Evolutionary conservation across 2,888 invertebrate genomes (phyloP).

Genomic region (Agriopis leucophaearia): DNA sequence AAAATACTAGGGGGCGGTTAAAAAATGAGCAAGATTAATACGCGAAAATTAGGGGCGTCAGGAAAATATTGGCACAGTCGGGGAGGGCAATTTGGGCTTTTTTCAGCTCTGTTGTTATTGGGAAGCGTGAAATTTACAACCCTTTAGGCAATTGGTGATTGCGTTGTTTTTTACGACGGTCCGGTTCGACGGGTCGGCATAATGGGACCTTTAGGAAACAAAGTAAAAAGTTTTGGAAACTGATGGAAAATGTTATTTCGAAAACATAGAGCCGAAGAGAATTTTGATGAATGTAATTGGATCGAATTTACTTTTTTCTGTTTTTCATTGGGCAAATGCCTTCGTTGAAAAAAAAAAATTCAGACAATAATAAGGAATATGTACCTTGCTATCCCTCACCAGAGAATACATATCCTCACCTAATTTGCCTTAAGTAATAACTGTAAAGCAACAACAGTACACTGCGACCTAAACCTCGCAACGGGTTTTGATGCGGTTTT

Average conservation of each 20-base stretch:
- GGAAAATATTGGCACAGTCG: slow-evolving; percentile 46
- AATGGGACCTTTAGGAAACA: slow-evolving; percentile 13
- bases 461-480: no score
- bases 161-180: slow-evolving; percentile 32
- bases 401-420: no score
- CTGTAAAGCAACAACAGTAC: no score
- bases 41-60: slow-evolving; percentile 49
- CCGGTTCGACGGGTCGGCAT: slow-evolving; percentile 5
- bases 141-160: slow-evolving; percentile 36
- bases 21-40: slow-evolving; percentile 56
- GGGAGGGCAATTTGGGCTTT: slow-evolving; percentile 39
- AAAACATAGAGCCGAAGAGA: neutral
- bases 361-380: no score
- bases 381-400: no score
- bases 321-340: no score
- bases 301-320: no score
- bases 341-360: no score
- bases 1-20: slow-evolving; percentile 39
- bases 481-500: no score
- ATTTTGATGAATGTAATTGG: no score
- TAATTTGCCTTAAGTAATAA: no score
- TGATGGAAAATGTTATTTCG: neutral
- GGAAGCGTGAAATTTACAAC: slow-evolving; percentile 34
- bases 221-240: slow-evolving; percentile 16
- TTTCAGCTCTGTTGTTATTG: slow-evolving; percentile 32